Evolutionary conservation across 2,888 invertebrate genomes (phyloP).

Genomic region (Alviniconcha strummeri): DNA sequence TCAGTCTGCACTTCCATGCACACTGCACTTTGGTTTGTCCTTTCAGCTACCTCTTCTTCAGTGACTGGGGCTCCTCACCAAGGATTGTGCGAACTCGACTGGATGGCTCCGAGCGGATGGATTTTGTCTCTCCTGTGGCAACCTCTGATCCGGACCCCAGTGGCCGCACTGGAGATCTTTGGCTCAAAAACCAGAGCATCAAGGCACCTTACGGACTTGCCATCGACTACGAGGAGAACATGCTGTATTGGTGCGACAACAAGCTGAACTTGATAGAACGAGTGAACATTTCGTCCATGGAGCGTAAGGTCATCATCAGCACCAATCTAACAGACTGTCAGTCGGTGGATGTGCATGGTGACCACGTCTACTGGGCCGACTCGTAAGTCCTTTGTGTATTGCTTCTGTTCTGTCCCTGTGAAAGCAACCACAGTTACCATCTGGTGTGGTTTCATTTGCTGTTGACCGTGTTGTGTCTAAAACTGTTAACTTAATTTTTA

Average conservation of each 20-base stretch:
- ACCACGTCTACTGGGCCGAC: slow-evolving; percentile 86
- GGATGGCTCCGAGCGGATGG: slow-evolving; percentile 84
- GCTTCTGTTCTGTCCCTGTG: too few relatives aligned
- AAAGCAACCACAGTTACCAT: too few relatives aligned
- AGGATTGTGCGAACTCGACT: slow-evolving; percentile 86
- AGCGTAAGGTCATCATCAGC: slow-evolving; percentile 38
- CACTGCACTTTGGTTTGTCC: not conserved
- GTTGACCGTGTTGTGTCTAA: too few relatives aligned
- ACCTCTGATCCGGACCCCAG: not conserved
- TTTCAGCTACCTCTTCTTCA: slow-evolving; percentile 79
- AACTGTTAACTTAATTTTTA: too few relatives aligned
- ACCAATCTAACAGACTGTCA: slow-evolving; percentile 64
- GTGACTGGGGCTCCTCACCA: slow-evolving; percentile 85
- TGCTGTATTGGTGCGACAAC: slow-evolving; percentile 89
- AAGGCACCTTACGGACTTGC: slow-evolving; percentile 85
- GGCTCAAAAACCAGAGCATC: slow-evolving; percentile 21
- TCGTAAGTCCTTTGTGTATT: slow-evolving; percentile 76
- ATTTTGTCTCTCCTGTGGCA: slow-evolving; percentile 66
- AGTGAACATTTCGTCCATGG: slow-evolving; percentile 55
- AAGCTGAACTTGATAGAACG: slow-evolving; percentile 79
- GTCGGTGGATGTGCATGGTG: slow-evolving; percentile 80
- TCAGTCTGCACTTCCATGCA: too few relatives aligned
- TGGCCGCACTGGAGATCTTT: too few relatives aligned
- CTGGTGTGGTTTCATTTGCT: too few relatives aligned
- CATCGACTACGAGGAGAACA: slow-evolving; percentile 81